These are phyloP conservation scores for Notarius quadriscutis DNA, from an alignment of 2,113 vertebrate genomes.

Conservation along the genomic window DNA sequence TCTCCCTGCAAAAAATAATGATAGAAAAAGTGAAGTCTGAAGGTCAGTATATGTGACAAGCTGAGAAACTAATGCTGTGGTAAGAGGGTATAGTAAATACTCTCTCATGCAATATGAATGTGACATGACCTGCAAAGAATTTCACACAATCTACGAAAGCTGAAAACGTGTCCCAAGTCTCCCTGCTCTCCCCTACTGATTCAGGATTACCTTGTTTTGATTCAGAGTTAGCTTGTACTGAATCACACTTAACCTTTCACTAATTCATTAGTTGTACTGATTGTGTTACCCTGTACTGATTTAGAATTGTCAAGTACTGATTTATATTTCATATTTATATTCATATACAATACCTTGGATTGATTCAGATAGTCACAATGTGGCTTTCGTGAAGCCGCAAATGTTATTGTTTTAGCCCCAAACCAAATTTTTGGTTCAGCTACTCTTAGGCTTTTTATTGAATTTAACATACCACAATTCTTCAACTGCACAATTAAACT, in stretches of 20 bases:
- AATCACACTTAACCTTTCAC: not conserved
- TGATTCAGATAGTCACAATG: not conserved
- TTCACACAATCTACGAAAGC: no score
- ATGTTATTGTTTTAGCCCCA: not conserved
- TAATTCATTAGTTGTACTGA: not conserved
- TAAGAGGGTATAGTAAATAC: no score
- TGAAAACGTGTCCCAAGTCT: no score
- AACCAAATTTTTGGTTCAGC: not conserved
- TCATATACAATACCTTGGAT: not conserved
- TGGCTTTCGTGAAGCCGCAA: not conserved
- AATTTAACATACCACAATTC: not conserved
- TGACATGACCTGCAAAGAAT: no score
- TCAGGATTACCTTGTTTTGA: not conserved
- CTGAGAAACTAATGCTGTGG: no score
- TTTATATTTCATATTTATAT: no score
- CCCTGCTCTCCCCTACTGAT: not conserved
- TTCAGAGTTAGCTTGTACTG: not conserved
- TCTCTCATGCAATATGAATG: no score
- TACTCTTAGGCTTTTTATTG: not conserved
- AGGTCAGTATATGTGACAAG: no score
- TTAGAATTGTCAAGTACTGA: not conserved
- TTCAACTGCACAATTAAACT: not conserved
- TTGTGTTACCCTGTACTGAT: not conserved
- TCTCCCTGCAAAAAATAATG: no score
- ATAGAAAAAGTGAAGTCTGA: no score